Evolutionary conservation across 2,888 invertebrate species (phyloP).

Genomic region (Tenodera sinensis): DNA sequence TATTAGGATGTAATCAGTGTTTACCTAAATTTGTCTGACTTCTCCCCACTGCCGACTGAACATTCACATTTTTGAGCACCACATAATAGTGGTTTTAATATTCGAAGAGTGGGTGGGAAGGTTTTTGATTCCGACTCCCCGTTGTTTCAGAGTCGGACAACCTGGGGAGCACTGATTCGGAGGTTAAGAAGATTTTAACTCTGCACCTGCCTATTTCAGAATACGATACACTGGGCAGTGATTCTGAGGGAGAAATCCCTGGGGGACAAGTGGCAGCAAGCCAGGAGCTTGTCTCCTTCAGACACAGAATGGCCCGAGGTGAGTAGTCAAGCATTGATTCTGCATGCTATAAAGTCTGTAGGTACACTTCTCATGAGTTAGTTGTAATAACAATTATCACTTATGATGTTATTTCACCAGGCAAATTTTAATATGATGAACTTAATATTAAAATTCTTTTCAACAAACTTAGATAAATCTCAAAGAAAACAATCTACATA

Average conservation of each 20-base stretch:
- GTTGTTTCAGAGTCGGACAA: slow-evolving; percentile 69
- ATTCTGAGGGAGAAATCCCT: slow-evolving; percentile 59
- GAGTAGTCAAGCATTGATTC: slow-evolving; percentile 9
- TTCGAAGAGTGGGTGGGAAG: not conserved
- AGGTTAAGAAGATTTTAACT: slow-evolving; percentile 89
- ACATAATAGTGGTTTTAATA: not conserved
- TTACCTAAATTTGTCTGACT: not conserved
- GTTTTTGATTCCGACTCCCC: slow-evolving; percentile 26
- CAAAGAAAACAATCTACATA: too few relatives aligned
- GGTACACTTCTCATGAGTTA: too few relatives aligned
- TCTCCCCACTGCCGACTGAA: not conserved
- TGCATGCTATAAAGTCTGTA: not conserved
- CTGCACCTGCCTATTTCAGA: slow-evolving; percentile 91
- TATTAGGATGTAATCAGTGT: not conserved
- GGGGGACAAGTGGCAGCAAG: slow-evolving; percentile 32
- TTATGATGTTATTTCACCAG: too few relatives aligned
- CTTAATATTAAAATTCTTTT: too few relatives aligned
- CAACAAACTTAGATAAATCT: too few relatives aligned
- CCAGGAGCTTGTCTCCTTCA: slow-evolving; percentile 52
- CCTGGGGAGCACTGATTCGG: slow-evolving; percentile 92
- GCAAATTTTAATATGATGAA: too few relatives aligned
- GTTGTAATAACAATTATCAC: too few relatives aligned
- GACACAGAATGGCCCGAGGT: slow-evolving; percentile 49
- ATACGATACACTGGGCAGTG: slow-evolving; percentile 80
- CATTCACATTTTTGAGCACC: not conserved